A percentile compares a stretch with the other conserved stretches of the same genome.
These are phyloP conservation scores for Calyptomena viridis DNA, from an alignment of 2,113 vertebrate species.

Conservation along the genomic window DNA sequence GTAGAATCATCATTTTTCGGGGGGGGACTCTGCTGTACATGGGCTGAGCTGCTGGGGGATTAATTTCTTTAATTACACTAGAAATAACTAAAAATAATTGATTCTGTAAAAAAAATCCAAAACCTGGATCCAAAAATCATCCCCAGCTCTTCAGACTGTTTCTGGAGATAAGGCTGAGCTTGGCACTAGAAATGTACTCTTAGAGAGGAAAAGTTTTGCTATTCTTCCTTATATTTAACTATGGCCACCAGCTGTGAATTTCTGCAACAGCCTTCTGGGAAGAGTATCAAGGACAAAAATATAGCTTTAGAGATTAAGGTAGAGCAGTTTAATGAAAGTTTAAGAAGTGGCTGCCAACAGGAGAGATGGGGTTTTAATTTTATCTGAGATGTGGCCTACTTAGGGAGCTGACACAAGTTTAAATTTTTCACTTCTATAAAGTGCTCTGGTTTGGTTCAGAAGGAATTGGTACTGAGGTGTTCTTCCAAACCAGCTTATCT, in stretches of 20 bases:
- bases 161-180: slow-evolving; percentile 3
- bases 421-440: background rate
- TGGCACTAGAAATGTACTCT: background rate
- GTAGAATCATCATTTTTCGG: background rate
- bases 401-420: background rate
- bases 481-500: background rate
- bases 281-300: background rate
- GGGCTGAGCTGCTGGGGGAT: background rate
- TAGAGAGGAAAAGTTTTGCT: background rate
- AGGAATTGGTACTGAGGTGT: background rate
- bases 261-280: background rate
- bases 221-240: background rate
- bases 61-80: slow-evolving; percentile 52
- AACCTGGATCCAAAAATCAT: background rate
- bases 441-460: background rate
- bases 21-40: background rate
- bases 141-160: background rate
- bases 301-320: background rate
- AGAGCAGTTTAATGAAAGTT: background rate
- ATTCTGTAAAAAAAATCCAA: background rate
- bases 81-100: background rate
- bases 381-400: background rate
- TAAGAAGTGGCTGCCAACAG: background rate
- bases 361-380: background rate
- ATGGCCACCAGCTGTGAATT: background rate